Evolutionary conservation across 2,888 invertebrate species (phyloP).

Genomic region (Anarsia innoxiella): DNA sequence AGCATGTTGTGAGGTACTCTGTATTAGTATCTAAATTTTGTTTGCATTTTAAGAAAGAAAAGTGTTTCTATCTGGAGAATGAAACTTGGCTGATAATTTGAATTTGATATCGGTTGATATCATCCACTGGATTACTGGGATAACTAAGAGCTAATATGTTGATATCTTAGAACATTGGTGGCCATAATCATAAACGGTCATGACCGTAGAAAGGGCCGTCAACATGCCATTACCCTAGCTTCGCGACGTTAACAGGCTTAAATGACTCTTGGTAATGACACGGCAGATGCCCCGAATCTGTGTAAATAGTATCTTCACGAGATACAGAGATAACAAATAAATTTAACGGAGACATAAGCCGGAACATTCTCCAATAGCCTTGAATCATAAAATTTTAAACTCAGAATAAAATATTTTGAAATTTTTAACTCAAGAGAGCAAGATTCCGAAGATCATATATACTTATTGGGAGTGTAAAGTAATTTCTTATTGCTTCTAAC

Average conservation of each 20-base stretch:
- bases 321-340: conserved; percentile 34
- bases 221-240: conserved; percentile 54
- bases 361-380: too few relatives aligned
- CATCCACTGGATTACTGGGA: too few relatives aligned
- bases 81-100: too few relatives aligned
- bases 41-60: too few relatives aligned
- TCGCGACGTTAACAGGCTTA: conserved; percentile 63
- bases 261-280: conserved; percentile 68
- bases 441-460: too few relatives aligned
- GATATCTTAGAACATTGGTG: conserved; percentile 30
- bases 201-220: conserved; percentile 52
- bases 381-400: too few relatives aligned
- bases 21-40: too few relatives aligned
- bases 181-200: conserved; percentile 51
- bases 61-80: too few relatives aligned
- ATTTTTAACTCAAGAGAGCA: too few relatives aligned
- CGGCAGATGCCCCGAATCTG: conserved; percentile 63
- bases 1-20: too few relatives aligned
- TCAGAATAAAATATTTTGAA: too few relatives aligned
- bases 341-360: too few relatives aligned
- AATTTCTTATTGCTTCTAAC: conserved; percentile 13
- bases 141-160: conserved; percentile 27
- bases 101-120: background rate
- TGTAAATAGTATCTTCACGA: conserved; percentile 48
- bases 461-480: conserved; percentile 7